Base-by-base conservation (phyloP, 2,113 vertebrate genomes). In the Rhabdornis inornatus region DNA sequence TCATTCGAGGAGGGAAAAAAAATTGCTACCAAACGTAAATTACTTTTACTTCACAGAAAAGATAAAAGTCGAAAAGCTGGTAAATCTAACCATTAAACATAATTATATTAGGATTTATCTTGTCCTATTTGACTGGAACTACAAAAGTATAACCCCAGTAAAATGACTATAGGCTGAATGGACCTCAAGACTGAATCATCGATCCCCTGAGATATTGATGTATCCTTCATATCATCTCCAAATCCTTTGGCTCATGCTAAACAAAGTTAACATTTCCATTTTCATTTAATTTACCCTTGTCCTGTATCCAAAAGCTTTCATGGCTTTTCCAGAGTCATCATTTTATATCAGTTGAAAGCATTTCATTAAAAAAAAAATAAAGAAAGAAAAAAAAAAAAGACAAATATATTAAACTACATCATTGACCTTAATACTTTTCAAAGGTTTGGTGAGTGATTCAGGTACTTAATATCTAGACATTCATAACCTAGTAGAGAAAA, bases 231-330 rank as follows among this genome's bases (percentile, higher is more conserved):
- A 87, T 89, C 11, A 65, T 28, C 21, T 53, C 37, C 83, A 72
- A 74, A 89, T 83, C 18, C 53, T 91, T 84, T 72, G 70, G 31
- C 21, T 95, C 53, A 50, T 31, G 13, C 31, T 77, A 63, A 83
- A 66, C 30, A 90, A 93, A 95, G 39, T 59, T 90, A 83, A n/a
- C 19, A 74, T 90, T 94, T 97, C 42, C 50, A 70, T 69, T 94
- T 91, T 66, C 24, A 70, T 91, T 95, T 91, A 37, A 80, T 65
- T 72, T 91, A 57, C 53, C 31, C 25, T 76, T 91, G 37, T 23
- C 35, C 17, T 82, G 21, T 65, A 82, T 9, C 60, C 61, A 68
- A 60, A 75, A 81, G 15, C 10, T 91, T 72, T 72, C 2, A 0
- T 60, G 22, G 23, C 13, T 33, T 64, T 30, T 68, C 40, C 52